These are phyloP conservation scores for Hypomesus transpacificus DNA, from an alignment of 2,113 vertebrate species.

Conservation along the genomic window DNA sequence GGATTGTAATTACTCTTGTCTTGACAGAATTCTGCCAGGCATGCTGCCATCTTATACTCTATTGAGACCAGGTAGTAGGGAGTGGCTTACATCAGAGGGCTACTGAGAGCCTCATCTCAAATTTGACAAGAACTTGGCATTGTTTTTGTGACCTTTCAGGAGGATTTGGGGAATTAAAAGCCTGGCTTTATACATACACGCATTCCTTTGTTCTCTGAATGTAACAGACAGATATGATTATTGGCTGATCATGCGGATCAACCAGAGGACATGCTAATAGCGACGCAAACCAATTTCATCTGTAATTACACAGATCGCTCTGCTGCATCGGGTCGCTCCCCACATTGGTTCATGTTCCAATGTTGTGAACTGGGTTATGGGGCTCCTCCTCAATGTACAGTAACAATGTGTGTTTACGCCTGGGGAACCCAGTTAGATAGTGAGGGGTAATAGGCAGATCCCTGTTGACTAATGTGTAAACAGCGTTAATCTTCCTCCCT, in stretches of 20 bases:
- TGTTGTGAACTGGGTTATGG: constrained; percentile 25
- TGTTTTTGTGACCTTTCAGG: constrained; percentile 28
- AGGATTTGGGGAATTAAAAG: constrained; percentile 25
- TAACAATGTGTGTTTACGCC: constrained; percentile 36
- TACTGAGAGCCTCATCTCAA: background rate
- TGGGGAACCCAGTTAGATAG: constrained; percentile 18
- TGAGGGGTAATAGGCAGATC: background rate
- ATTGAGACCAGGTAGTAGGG: background rate
- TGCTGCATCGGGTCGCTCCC: constrained; percentile 42
- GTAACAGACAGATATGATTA: constrained; percentile 52
- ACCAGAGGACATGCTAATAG: constrained; percentile 51
- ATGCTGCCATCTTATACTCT: background rate
- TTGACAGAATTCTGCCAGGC: background rate
- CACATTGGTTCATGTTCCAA: constrained; percentile 45
- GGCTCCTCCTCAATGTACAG: constrained; percentile 39
- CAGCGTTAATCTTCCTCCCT: constrained; percentile 8
- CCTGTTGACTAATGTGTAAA: background rate
- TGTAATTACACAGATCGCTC: constrained; percentile 51
- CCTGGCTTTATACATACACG: background rate
- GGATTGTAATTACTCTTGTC: background rate
- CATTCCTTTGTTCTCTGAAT: constrained; percentile 18
- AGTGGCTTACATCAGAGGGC: background rate
- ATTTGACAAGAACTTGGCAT: constrained; percentile 12
- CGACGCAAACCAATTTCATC: constrained; percentile 48
- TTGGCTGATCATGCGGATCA: constrained; percentile 48